A percentile compares a stretch with the other conserved stretches of the same genome.
Evolutionary conservation across 2,888 invertebrate genomes (phyloP).

Genomic region (Fissipunctia ypsillon): DNA sequence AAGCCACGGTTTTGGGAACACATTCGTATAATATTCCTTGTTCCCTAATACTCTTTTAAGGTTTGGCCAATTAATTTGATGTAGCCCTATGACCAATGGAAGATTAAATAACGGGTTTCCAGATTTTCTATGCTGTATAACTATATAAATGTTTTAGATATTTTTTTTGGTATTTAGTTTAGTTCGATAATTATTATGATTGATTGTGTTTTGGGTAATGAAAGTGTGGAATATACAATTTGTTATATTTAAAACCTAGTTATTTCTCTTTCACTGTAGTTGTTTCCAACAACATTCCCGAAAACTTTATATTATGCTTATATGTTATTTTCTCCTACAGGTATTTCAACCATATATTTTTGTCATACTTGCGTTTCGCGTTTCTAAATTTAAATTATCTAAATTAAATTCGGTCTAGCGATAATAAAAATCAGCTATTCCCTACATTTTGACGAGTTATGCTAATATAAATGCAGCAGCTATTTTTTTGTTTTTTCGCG

Average conservation of each 20-base stretch:
- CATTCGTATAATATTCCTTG: neutral
- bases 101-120: neutral
- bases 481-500: no score
- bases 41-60: neutral
- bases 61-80: neutral
- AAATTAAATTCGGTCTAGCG: no score
- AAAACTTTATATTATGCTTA: no score
- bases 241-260: constrained; percentile 1
- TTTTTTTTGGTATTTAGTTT: no score
- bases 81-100: neutral
- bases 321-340: neutral
- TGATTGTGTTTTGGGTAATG: constrained; percentile 3
- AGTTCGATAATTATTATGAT: no score
- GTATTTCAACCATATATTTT: neutral
- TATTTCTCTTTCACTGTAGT: neutral
- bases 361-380: no score
- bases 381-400: no score
- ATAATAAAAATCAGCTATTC: no score
- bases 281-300: neutral
- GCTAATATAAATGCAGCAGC: no score
- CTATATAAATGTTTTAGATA: no score
- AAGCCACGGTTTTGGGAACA: neutral
- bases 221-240: constrained; percentile 14
- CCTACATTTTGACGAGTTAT: no score
- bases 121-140: neutral